phyloP scores from a whole-genome alignment of 2,797 vertebrate species.

The Galagoides demidoff region DNA sequence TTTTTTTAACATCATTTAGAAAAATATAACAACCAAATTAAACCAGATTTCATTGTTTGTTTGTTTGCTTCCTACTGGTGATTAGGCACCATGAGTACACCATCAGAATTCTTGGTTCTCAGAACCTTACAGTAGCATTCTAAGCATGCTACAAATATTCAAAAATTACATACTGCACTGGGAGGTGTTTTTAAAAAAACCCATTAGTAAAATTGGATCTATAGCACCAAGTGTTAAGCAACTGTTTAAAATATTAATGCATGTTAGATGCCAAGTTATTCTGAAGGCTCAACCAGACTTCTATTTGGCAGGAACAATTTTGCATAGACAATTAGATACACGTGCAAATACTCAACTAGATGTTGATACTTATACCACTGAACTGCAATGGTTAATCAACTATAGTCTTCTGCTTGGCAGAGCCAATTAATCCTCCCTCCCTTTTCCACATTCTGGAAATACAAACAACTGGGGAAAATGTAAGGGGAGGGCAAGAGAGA shows the following conservation, averaged over 20 bases:
- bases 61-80: not conserved
- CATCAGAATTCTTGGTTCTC: not conserved
- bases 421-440: not conserved
- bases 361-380: constrained; percentile 5
- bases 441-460: not conserved
- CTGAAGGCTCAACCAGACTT: constrained; percentile 61
- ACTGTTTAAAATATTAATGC: constrained; percentile 80
- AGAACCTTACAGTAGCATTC: not conserved
- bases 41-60: not conserved
- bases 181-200: constrained; percentile 48
- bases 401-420: constrained; percentile 60
- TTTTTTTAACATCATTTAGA: not conserved
- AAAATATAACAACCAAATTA: not conserved
- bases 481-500: not conserved
- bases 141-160: constrained; percentile 49
- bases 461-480: not conserved
- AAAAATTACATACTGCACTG: constrained; percentile 49
- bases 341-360: constrained; percentile 71
- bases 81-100: not conserved
- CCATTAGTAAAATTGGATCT: constrained; percentile 71
- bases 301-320: constrained; percentile 65
- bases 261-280: constrained; percentile 65
- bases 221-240: constrained; percentile 57
- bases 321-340: constrained; percentile 69
- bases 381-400: constrained; percentile 54